Evolutionary conservation across 2,113 vertebrate genomes (phyloP).

Genomic region (Boulengeromyrus knoepffleri): DNA sequence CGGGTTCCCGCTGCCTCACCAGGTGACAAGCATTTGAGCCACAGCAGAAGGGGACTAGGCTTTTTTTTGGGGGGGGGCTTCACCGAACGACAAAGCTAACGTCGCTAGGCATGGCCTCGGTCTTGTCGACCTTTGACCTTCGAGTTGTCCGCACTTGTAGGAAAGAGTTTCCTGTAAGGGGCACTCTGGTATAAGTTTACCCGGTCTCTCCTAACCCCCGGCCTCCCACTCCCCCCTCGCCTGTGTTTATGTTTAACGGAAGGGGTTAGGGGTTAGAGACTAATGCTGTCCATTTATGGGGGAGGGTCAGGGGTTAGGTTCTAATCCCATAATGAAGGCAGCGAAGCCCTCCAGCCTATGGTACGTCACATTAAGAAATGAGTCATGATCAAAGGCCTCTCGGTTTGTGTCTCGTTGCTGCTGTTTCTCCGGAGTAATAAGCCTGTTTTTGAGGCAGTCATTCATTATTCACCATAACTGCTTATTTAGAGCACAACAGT

Average conservation of each 20-base stretch:
- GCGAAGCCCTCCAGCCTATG: neutral
- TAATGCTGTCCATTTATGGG: conserved; percentile 2
- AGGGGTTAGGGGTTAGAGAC: conserved; percentile 2
- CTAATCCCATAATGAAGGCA: neutral
- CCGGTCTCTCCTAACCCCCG: neutral
- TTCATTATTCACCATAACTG: neutral
- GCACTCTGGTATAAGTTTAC: neutral
- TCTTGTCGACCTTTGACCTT: neutral
- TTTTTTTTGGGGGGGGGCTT: neutral
- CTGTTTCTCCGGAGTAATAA: neutral
- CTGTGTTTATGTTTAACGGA: conserved; percentile 1
- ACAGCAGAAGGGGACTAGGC: conserved; percentile 30
- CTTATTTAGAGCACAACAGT: neutral
- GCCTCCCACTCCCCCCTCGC: neutral
- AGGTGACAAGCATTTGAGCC: neutral
- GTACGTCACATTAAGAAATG: neutral
- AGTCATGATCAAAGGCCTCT: neutral
- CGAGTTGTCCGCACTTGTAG: neutral
- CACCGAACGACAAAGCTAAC: neutral
- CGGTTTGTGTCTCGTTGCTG: neutral
- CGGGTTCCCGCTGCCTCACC: conserved; percentile 7
- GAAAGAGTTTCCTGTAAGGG: neutral
- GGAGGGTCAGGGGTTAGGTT: neutral
- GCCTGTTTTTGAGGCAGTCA: neutral
- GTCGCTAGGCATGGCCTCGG: neutral